These are phyloP conservation scores for Xyliphius kryptos DNA, from an alignment of 2,113 vertebrate species.

Conservation along the genomic window DNA sequence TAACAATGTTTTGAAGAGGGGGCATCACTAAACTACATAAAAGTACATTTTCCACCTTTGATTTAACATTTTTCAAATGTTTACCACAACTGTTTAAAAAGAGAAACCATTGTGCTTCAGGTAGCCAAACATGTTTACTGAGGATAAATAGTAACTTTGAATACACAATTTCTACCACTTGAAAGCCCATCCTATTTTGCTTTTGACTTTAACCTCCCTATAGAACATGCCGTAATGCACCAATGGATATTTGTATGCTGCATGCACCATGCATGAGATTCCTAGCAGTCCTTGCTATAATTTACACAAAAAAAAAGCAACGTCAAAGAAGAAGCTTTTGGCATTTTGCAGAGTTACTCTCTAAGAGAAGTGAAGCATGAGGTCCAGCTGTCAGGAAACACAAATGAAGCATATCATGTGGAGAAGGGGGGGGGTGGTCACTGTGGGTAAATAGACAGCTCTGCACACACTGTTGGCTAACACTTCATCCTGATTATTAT, in stretches of 20 bases:
- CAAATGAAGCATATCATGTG: conserved; percentile 24
- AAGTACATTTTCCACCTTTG: no score
- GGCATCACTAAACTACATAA: no score
- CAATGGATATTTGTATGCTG: conserved; percentile 1
- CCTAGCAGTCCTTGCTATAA: conserved; percentile 23
- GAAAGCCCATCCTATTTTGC: background rate
- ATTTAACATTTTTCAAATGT: no score
- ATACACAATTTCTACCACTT: no score
- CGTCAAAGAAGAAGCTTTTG: conserved; percentile 13
- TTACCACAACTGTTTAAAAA: no score
- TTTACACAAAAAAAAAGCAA: conserved; percentile 13
- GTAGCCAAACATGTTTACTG: no score
- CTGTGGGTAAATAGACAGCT: conserved; percentile 25
- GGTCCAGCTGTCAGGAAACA: conserved; percentile 37
- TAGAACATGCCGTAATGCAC: background rate
- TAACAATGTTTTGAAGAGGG: no score
- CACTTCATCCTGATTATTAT: conserved; percentile 7
- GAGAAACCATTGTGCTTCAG: no score
- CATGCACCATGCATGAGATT: conserved; percentile 9
- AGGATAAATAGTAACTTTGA: no score
- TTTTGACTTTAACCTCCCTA: background rate
- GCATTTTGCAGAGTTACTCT: conserved; percentile 28
- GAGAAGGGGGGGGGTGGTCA: conserved; percentile 13
- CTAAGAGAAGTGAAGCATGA: conserved; percentile 20
- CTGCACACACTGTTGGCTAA: conserved; percentile 19